Base-by-base conservation (phyloP, 1,140 invertebrate species). In the Brachionus manjavacas region DNA sequence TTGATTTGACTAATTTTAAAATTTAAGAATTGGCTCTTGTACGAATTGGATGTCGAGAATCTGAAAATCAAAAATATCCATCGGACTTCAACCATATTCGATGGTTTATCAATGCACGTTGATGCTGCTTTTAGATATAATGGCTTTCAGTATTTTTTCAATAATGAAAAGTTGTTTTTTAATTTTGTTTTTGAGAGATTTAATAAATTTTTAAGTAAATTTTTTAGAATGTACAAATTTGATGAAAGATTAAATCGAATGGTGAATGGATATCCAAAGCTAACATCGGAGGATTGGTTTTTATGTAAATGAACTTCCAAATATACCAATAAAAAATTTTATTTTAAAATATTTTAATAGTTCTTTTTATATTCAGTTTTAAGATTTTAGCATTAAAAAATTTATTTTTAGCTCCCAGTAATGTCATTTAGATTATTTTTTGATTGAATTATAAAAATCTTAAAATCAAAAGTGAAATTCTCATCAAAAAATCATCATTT, bases 141-240 rank as follows among this genome's bases (percentile, higher is more conserved):
- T 49, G 43, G 25, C 20, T 49, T 28, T 49, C 46, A 49, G 7
- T 76, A 76, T 28, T 76, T 76, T 31, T 76, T 76, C 23, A 49
- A 16, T 12, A 9, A 46, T 49, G 20, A 46, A 20, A 76, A 76
- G 72, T 76, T 46, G 23, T 25, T 23, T 72, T 39, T 70, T 70
- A 28, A 9, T 28, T 64, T 64, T 20, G 9, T 64, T 14, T 25
- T 23, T 12, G 20, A 6, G 9, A n/a, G 20, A 25, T 20, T 25
- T 6, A 2, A 14, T 31, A 23, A 23, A 23, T 66, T 23, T 9
- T 23, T 9, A 66, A 66, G 25, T 25, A 9, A 20, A 46, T 46
- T 76, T 49, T 49, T 25, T 25, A 76, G 72, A 12, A 25, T 35
- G 12, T 76, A 49, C 14, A 76, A 76, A 76, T 76, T 76, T 76